These are phyloP conservation scores for Caenorhabditis sp. DNA, from an alignment of 2,888 invertebrate genomes.

Conservation along the genomic window DNA sequence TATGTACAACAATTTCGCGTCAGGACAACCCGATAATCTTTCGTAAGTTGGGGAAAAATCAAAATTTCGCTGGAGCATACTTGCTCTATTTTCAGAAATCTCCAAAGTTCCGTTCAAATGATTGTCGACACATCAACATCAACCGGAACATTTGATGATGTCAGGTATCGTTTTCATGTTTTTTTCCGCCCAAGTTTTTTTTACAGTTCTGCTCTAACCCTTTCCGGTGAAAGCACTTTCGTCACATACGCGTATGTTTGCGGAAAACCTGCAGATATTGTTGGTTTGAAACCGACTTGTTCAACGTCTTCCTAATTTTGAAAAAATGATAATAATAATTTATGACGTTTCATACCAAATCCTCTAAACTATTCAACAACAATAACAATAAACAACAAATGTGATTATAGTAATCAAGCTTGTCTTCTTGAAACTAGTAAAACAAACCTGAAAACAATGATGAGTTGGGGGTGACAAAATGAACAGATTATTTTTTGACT, in stretches of 20 bases:
- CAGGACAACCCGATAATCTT: not conserved
- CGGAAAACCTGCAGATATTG: slow-evolving; percentile 12
- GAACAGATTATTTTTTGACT: not conserved
- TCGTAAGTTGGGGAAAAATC: not conserved
- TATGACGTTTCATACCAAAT: not conserved
- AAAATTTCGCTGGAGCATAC: no score
- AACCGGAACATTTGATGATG: not conserved
- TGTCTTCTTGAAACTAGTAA: not conserved
- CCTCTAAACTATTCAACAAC: not conserved
- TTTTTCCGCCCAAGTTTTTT: not conserved
- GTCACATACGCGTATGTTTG: not conserved
- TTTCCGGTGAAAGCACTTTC: not conserved
- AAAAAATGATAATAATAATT: not conserved
- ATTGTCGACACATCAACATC: no score
- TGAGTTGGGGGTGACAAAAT: not conserved
- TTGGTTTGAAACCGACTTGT: slow-evolving; percentile 6
- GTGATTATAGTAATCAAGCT: not conserved
- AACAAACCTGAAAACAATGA: not conserved
- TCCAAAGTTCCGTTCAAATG: no score
- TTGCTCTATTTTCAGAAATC: no score
- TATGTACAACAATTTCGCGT: not conserved
- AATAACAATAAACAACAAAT: not conserved
- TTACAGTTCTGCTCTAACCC: not conserved
- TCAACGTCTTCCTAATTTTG: slow-evolving; percentile 7
- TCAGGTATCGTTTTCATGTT: not conserved